These are phyloP conservation scores for Aphodius sticticus DNA, from an alignment of 2,888 invertebrate species.

Conservation along the genomic window DNA sequence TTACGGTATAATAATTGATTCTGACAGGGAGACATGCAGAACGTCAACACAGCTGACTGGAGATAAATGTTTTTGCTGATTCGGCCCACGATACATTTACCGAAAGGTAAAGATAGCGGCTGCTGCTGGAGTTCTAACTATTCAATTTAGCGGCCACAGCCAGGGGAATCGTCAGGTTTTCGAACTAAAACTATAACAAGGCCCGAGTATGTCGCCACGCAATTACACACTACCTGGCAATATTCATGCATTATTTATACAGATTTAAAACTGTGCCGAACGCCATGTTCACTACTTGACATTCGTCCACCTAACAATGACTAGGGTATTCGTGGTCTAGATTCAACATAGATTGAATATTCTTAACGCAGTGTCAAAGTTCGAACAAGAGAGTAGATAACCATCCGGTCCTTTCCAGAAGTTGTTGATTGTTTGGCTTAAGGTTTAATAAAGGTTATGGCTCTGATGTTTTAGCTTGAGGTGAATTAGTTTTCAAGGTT, in stretches of 20 bases:
- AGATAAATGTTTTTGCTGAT: constrained; percentile 20
- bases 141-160: too few relatives aligned
- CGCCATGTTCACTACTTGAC: too few relatives aligned
- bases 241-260: too few relatives aligned
- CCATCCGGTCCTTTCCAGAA: background rate
- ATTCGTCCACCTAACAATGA: background rate
- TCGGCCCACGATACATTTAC: background rate
- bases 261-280: too few relatives aligned
- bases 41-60: constrained; percentile 14
- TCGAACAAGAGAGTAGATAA: background rate
- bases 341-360: background rate
- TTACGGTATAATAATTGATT: constrained; percentile 19
- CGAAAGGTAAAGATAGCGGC: constrained; percentile 20
- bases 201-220: too few relatives aligned
- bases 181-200: too few relatives aligned
- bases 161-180: too few relatives aligned
- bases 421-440: background rate
- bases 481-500: background rate
- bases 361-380: background rate
- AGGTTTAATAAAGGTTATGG: background rate
- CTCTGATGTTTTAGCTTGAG: background rate
- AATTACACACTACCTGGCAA: too few relatives aligned
- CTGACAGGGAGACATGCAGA: constrained; percentile 20
- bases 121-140: too few relatives aligned
- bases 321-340: background rate